A percentile compares a stretch with the other conserved stretches of the same genome.
Evolutionary conservation across 2,888 invertebrate genomes (phyloP).

Genomic region (Orthosia cruda): DNA sequence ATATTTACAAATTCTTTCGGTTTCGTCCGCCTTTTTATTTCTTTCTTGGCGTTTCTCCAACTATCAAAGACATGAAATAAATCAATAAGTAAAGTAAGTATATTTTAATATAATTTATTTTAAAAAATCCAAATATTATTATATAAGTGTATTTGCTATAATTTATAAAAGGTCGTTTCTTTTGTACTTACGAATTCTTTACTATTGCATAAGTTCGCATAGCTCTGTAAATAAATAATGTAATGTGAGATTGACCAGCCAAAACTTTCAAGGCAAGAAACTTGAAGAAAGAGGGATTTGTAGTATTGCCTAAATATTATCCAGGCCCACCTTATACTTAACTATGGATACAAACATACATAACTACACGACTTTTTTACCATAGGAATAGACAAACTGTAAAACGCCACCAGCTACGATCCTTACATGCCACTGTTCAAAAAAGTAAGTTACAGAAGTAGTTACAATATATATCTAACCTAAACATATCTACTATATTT

Average conservation of each 20-base stretch:
- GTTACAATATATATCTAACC: too few species aligned
- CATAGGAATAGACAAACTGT: too few species aligned
- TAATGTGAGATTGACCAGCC: neutral
- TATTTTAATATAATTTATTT: neutral
- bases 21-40: conserved; percentile 76
- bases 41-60: conserved; percentile 82
- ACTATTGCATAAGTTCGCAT: conserved; percentile 77
- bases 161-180: neutral
- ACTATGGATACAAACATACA: too few species aligned
- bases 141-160: neutral
- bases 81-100: neutral
- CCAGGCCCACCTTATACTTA: too few species aligned
- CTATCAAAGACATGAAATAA: conserved; percentile 66
- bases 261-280: neutral
- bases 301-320: too few species aligned
- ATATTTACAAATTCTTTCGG: conserved; percentile 81
- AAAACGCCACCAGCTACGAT: too few species aligned
- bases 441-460: too few species aligned
- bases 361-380: too few species aligned
- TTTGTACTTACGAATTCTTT: conserved; percentile 79
- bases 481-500: too few species aligned
- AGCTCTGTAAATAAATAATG: conserved; percentile 78
- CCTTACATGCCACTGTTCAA: too few species aligned
- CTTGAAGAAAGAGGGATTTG: too few species aligned
- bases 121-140: too few species aligned